phyloP scores from a whole-genome alignment of 2,113 vertebrate genomes.

The Pomatorhinus ruficollis region DNA sequence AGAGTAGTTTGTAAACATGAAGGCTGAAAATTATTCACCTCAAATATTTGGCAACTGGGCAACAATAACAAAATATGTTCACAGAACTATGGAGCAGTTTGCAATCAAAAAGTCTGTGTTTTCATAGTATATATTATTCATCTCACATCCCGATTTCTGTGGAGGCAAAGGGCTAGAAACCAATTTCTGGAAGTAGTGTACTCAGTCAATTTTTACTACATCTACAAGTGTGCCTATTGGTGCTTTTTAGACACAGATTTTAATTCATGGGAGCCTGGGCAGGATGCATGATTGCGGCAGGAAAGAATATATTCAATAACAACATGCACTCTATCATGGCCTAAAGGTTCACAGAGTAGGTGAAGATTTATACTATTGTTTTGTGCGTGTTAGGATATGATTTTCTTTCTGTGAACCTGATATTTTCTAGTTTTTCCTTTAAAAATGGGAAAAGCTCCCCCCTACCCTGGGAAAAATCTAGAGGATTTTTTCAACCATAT shows the following conservation, averaged over 20 bases:
- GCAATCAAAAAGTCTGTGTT: not conserved
- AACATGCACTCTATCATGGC: not conserved
- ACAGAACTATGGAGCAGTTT: not conserved
- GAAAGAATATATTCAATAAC: not conserved
- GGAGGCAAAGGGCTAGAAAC: not conserved
- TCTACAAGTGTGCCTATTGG: not conserved
- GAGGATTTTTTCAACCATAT: not conserved
- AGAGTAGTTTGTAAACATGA: not conserved
- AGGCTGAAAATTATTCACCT: slow-evolving; percentile 13
- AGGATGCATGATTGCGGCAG: not conserved
- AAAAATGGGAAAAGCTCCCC: not conserved
- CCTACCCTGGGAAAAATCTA: not conserved
- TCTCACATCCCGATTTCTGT: not conserved
- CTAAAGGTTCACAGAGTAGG: not conserved
- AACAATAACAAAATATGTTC: not conserved
- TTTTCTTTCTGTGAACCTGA: not conserved
- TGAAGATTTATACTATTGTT: not conserved
- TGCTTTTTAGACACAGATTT: not conserved
- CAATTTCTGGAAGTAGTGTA: not conserved
- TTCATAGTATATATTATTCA: not conserved
- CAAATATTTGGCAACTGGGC: slow-evolving; percentile 12
- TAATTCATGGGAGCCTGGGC: not conserved
- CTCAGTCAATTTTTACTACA: not conserved
- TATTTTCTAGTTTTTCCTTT: not conserved
- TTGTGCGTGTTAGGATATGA: not conserved